A percentile compares a stretch with the other conserved stretches of the same genome.
Evolutionary conservation across 1,140 invertebrate genomes (phyloP).

Genomic region (Coptotermes formosanus): DNA sequence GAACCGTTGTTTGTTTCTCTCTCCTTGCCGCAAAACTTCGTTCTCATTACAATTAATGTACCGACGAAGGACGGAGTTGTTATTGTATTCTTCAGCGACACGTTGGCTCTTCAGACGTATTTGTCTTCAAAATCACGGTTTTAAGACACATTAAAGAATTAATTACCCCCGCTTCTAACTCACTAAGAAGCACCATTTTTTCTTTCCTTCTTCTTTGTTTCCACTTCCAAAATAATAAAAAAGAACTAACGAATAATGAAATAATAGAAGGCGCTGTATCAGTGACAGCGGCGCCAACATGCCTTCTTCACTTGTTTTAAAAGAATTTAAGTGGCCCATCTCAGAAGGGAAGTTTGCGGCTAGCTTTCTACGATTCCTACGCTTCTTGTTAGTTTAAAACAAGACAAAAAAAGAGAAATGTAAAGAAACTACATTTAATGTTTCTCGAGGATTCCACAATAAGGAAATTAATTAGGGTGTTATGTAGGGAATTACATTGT

Average conservation of each 20-base stretch:
- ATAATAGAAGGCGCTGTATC: neutral
- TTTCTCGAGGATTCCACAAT: neutral
- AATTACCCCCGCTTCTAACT: neutral
- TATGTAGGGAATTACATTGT: slow-evolving; percentile 9
- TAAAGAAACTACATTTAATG: neutral
- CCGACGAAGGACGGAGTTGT: neutral
- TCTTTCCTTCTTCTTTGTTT: neutral
- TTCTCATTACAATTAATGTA: slow-evolving; percentile 5
- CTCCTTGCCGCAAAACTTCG: neutral
- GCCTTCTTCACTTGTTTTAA: neutral
- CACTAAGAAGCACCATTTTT: slow-evolving; percentile 5
- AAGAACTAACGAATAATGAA: neutral
- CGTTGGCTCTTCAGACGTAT: neutral
- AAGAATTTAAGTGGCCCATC: slow-evolving; percentile 15
- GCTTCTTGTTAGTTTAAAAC: neutral
- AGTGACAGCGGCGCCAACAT: neutral
- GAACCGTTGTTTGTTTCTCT: no score
- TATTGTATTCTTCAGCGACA: neutral
- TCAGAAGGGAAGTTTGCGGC: neutral
- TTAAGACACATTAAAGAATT: slow-evolving; percentile 15
- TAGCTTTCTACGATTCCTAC: slow-evolving; percentile 10
- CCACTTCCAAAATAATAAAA: neutral
- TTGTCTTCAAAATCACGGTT: slow-evolving; percentile 4
- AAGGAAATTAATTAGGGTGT: slow-evolving; percentile 10
- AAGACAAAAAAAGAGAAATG: neutral